phyloP scores from a whole-genome alignment of 2,888 invertebrate species.

The Quadroppia sp. region DNA sequence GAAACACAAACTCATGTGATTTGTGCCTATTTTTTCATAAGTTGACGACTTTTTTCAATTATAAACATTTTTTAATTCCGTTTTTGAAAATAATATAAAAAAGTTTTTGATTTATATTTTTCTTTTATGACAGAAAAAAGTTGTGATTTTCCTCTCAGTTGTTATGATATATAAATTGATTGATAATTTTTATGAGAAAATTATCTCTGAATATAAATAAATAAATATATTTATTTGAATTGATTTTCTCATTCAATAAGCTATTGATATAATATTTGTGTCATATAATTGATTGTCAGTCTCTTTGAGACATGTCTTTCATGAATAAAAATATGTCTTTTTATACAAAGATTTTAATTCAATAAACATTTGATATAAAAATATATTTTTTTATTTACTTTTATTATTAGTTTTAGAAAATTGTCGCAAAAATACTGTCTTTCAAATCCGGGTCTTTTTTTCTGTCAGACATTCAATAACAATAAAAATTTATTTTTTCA shows the following conservation, averaged over 20 bases:
- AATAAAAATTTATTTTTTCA: neutral
- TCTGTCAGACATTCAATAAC: neutral
- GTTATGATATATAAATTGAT: neutral
- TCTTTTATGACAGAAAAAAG: neutral
- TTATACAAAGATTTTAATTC: neutral
- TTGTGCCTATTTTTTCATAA: constrained; percentile 23
- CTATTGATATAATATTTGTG: neutral
- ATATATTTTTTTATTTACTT: neutral
- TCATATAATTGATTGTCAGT: neutral
- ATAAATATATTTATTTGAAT: no score
- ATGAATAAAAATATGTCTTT: neutral
- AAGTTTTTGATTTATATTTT: neutral
- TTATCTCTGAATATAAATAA: no score
- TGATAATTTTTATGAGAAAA: neutral
- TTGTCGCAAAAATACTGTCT: neutral
- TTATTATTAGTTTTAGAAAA: neutral
- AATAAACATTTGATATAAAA: neutral
- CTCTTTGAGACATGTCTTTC: neutral
- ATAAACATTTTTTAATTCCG: constrained; percentile 1
- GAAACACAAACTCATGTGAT: neutral
- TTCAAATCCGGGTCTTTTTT: neutral
- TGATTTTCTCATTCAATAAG: neutral
- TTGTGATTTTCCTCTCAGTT: neutral
- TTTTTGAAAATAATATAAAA: neutral
- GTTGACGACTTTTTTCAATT: constrained; percentile 17